Conservation (phyloP, 2,797 vertebrate species). For the Semotilus atromaculatus region DNA sequence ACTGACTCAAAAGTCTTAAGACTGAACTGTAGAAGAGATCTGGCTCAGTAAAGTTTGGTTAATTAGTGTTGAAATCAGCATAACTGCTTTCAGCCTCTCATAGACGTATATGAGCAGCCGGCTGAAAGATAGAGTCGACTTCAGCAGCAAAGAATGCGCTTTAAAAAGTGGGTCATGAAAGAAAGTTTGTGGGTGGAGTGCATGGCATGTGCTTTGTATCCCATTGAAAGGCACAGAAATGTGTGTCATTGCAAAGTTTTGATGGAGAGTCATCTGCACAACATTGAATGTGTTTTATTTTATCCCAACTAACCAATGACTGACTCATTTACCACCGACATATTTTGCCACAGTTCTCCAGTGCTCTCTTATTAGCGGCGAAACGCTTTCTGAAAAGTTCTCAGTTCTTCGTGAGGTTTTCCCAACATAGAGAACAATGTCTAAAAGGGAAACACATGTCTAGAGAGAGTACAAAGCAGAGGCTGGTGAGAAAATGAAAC, state of each 20-base stretch:
- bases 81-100: constrained; percentile 29
- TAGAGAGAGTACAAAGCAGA: constrained; percentile 65
- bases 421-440: constrained; percentile 67
- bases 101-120: constrained; percentile 30
- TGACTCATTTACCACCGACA: constrained; percentile 72
- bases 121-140: constrained; percentile 48
- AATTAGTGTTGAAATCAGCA: neutral
- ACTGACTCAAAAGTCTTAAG: neutral
- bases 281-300: constrained; percentile 64
- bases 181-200: constrained; percentile 44
- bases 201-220: constrained; percentile 33
- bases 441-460: constrained; percentile 67
- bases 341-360: constrained; percentile 70
- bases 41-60: neutral
- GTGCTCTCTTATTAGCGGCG: constrained; percentile 70
- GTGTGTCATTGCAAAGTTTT: constrained; percentile 59
- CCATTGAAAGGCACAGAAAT: constrained; percentile 51
- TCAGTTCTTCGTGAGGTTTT: constrained; percentile 71
- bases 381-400: constrained; percentile 71
- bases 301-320: constrained; percentile 76
- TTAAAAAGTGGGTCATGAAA: constrained; percentile 45
- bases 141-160: constrained; percentile 43
- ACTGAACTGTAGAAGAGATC: neutral
- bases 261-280: constrained; percentile 52
- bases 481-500: constrained; percentile 51